These are phyloP conservation scores for Discoglossus pictus DNA, from an alignment of 2,797 vertebrate species.

Conservation along the genomic window DNA sequence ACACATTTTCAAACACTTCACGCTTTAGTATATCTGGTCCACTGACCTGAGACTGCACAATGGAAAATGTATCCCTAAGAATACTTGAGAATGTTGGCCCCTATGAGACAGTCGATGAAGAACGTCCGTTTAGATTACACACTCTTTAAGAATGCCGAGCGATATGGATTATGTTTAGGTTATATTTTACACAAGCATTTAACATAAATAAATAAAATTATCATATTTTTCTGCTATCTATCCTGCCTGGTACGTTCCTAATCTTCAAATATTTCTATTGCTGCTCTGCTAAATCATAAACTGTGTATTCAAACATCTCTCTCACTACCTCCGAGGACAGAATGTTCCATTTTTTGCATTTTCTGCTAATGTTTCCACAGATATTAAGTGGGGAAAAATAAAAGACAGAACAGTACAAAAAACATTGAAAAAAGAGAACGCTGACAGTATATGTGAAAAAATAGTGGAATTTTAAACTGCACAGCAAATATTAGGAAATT, in stretches of 20 bases:
- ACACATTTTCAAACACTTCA: too few species aligned
- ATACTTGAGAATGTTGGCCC: too few species aligned
- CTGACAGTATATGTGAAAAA: too few species aligned
- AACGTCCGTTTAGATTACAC: slow-evolving; percentile 35
- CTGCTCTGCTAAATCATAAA: slow-evolving; percentile 26
- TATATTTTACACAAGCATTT: slow-evolving; percentile 37
- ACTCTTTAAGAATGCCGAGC: slow-evolving; percentile 20
- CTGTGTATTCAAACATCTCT: not conserved
- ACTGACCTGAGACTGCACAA: too few species aligned
- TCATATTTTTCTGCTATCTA: slow-evolving; percentile 22
- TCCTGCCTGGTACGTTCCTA: slow-evolving; percentile 27
- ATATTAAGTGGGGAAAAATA: slow-evolving; percentile 3
- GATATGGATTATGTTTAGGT: slow-evolving; percentile 16
- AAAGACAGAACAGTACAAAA: not conserved
- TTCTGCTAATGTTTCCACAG: slow-evolving; percentile 7
- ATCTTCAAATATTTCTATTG: slow-evolving; percentile 32
- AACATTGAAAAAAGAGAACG: not conserved
- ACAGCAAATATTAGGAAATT: too few species aligned
- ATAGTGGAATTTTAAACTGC: too few species aligned
- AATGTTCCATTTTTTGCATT: slow-evolving; percentile 26
- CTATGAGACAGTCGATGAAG: too few species aligned
- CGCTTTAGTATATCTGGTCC: too few species aligned
- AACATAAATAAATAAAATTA: slow-evolving; percentile 12
- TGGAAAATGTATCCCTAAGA: too few species aligned
- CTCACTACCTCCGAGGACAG: slow-evolving; percentile 8